Conservation (phyloP, 2,797 vertebrate species). For the Rhinoraja longicauda region DNA sequence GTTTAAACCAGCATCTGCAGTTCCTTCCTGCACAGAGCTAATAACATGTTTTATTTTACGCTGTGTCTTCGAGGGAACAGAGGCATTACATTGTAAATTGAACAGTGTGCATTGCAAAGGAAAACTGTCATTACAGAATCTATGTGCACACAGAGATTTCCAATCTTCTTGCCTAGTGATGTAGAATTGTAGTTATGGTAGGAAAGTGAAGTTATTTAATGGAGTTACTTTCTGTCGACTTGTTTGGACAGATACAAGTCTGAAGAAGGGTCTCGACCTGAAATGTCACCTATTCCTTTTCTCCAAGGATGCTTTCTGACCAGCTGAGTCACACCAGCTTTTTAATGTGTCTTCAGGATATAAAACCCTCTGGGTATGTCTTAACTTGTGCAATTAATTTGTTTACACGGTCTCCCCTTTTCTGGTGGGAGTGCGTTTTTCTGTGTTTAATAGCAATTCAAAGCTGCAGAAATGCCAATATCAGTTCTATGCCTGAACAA, state of each 20-base stretch:
- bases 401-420: neutral
- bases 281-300: too few relatives aligned
- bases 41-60: too few relatives aligned
- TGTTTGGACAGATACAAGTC: too few relatives aligned
- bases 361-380: neutral
- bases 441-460: neutral
- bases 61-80: neutral
- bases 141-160: neutral
- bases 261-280: too few relatives aligned
- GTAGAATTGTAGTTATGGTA: neutral
- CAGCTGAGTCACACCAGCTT: too few relatives aligned
- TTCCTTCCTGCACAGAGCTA: too few relatives aligned
- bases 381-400: too few relatives aligned
- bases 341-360: neutral
- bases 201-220: neutral
- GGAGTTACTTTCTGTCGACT: neutral
- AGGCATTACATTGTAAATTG: neutral
- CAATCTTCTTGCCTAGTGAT: neutral
- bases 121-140: neutral
- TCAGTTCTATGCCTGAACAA: neutral
- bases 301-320: too few relatives aligned
- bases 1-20: too few relatives aligned
- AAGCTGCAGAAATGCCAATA: too few relatives aligned
- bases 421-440: neutral
- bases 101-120: neutral